Conservation (phyloP, 2,888 invertebrate genomes). For the Poecilobothrus nobilitatus region DNA sequence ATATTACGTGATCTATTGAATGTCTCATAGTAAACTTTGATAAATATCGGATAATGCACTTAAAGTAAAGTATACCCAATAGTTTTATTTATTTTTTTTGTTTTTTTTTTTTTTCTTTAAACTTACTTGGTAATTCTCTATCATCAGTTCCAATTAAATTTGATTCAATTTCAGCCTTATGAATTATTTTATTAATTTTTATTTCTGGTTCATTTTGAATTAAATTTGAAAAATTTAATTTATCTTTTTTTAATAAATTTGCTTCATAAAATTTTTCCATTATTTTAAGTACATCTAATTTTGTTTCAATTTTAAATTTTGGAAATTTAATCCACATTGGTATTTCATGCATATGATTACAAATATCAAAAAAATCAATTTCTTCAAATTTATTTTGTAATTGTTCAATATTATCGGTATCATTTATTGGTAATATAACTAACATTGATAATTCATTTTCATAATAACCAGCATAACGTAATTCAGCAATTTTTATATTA, state of each 20-base stretch:
- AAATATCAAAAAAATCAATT: slow-evolving; percentile 47
- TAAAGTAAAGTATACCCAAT: no score
- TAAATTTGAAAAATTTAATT: neutral
- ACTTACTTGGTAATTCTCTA: neutral
- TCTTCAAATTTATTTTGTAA: slow-evolving; percentile 53
- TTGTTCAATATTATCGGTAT: slow-evolving; percentile 52
- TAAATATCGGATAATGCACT: no score
- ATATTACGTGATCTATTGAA: no score
- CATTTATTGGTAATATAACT: slow-evolving; percentile 57
- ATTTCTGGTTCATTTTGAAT: neutral
- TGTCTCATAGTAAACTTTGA: no score
- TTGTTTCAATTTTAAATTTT: slow-evolving; percentile 64
- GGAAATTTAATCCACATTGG: slow-evolving; percentile 50
- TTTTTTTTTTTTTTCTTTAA: no score
- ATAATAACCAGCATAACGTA: slow-evolving; percentile 50
- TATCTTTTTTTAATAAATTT: neutral
- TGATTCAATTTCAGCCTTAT: neutral
- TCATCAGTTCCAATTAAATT: neutral
- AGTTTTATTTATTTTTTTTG: no score
- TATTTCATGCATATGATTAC: neutral
- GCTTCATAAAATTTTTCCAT: neutral
- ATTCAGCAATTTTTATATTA: slow-evolving; percentile 53
- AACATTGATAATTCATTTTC: slow-evolving; percentile 60
- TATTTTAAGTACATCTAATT: neutral
- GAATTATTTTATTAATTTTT: neutral